Base-by-base conservation (phyloP, 2,888 invertebrate genomes). In the Apotomis turbidana region DNA sequence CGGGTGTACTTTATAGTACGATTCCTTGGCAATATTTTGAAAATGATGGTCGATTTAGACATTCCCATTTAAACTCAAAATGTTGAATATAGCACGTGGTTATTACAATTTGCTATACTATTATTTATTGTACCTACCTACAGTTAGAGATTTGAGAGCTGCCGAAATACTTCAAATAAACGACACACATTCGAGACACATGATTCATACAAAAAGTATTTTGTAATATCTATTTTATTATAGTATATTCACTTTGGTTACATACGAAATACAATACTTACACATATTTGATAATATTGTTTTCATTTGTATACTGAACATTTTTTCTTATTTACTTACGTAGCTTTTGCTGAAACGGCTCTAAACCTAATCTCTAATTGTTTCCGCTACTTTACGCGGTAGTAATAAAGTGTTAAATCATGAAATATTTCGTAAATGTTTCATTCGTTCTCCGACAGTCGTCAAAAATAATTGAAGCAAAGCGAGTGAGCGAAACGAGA, bases 381-480 rank as follows among this genome's bases (percentile, higher is more conserved):
- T 51, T 49, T 41, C 12, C 49, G 62, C 62, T 10, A 49, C 36
- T 55, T 61, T 46, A 15, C 36, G 55, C 38, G 15, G 8, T 8
- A 6, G 55, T 49, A 49, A 10, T 62, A 57, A 62, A 55, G 49
- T 46, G 49, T 62, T 38, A 36, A 68, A 61, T 61, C 55, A 9
- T 55, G 44, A 61, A 55, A 60, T 69, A 57, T 38, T 51, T 41
- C 57, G n/a, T 9, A 12, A 10, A 38, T 38, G 61, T 38, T 36
- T 60, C 38, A 51, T 55, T 46, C 62, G 12, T 51, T 62, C 36
- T 62, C 63, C 51, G 63, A 63, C 57, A 70, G 51, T 58, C 51
- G 51, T 62, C 62, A 62, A 52, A 9, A 70, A 70, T 63, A 63
- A 70, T 70, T 70, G 70, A 51, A 15, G 51, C 58, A 58, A 51